Base-by-base conservation (phyloP, 2,113 vertebrate genomes). In the Petroica traversi region DNA sequence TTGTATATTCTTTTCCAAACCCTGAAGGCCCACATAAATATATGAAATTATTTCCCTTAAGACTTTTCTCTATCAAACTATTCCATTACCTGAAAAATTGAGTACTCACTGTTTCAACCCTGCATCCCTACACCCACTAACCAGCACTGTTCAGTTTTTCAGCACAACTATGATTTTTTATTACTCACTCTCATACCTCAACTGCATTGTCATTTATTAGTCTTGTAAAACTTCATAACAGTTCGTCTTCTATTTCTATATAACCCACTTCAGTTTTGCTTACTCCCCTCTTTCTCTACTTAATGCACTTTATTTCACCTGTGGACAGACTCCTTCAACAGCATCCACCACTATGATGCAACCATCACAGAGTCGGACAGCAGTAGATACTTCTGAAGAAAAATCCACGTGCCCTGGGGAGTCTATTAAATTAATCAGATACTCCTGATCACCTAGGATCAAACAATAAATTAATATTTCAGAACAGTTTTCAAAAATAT, bases 401-500 rank as follows among this genome's bases (percentile, higher is more conserved):
- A 99, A 99, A 97, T 99, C 99, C 49, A 99, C 99, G 2, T 99
- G 99, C 38, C 99, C 99, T 4, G 99, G 99, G 59, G 99, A 99
- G 97, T 99, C 99, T 59, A 99, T 99, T 92, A 99, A 98, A 81
- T 99, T 99, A 26, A 99, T 97, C 66, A 99, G 97, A 96, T 98
- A 99, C 52, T 99, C 99, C 84, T 98, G 96, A 40, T 95, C 95
- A 76, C 97, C 99, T 99, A 97, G 83, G 95, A 98, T 8, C 34
- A 95, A 96, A 95, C 55, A 93, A 94, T 63, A 93, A 77, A 83
- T 78, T 34, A 89, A 5, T 43, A 97, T 79, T 95, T 93, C 76
- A 96, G 80, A 90, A 81, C 63, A 91, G 38, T 84, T 88, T 51
- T 71, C 45, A 90, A 19, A 87, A 89, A 33, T 36, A 64, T 24